Base-by-base conservation (phyloP, 2,113 vertebrate genomes). In the Eclectus roratus region DNA sequence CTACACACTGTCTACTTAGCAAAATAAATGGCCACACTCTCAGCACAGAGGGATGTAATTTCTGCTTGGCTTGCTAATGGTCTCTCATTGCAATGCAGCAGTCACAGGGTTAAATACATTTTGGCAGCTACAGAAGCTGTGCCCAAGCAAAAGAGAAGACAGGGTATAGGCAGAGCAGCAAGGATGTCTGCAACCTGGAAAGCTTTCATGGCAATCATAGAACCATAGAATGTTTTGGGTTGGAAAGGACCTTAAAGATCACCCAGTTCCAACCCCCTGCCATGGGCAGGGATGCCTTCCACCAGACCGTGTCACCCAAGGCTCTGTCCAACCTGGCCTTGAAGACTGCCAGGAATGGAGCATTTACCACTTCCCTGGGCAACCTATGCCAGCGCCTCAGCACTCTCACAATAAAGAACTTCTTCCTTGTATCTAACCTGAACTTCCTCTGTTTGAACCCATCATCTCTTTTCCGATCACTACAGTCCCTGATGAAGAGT, bases 1-100 rank as follows among this genome's bases (percentile, higher is more conserved):
- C 94, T 89, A 85, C 81, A 63, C 89, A 24, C 70, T 89, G 93
- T 61, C 91, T 89, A 6, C 66, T 93, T 82, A 85, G 78, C 84
- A 91, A 88, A 83, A 96, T 39, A 35, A 82, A 93, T 79, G 89
- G 35, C 71, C 72, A 9, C 23, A 0, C 27, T 91, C 73, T 44
- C 84, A 61, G 69, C 91, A 43, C 66, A 5, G 31, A 50, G 85
- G 88, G 88, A 8, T n/a, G 64, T 41, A 37, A 46, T 0, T 4
- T 66, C 87, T 84, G 77, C 80, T 90, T 0, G 0, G 68, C 46
- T 39, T 69, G 78, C 84, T 91, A 49, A 80, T 8, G 87, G 58
- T 33, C 44, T 82, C 52, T 29, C 2, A 4, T 15, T 33, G 58
- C 81, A 39, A 18, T 1, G 8, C 27, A 17, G 94, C 84, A 94